phyloP scores from a whole-genome alignment of 2,888 invertebrate species.

The Deroplatys truncata region DNA sequence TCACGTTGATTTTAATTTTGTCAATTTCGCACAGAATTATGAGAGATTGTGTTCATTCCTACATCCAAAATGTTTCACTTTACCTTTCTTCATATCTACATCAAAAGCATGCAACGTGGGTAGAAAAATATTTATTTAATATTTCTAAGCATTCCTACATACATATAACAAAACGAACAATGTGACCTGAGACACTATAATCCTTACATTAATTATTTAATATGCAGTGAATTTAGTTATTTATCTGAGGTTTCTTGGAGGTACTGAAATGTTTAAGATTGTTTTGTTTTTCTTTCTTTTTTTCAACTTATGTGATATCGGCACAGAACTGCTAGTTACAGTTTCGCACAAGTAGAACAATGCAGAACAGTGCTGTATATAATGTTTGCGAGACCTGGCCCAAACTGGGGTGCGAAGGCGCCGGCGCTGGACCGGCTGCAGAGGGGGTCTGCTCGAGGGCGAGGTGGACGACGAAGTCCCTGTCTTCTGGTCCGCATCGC shows the following conservation, averaged over 20 bases:
- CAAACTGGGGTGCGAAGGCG: constrained; percentile 77
- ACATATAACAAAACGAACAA: too few species aligned
- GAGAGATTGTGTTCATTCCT: too few species aligned
- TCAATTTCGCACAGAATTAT: too few species aligned
- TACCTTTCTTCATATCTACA: too few species aligned
- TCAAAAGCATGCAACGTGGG: too few species aligned
- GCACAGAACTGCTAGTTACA: background rate
- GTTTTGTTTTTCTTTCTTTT: background rate
- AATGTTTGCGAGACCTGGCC: constrained; percentile 57
- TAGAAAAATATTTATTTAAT: too few species aligned
- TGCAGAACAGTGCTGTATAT: background rate
- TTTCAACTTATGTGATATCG: background rate
- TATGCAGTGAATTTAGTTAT: background rate
- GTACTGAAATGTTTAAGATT: background rate
- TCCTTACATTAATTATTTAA: too few species aligned
- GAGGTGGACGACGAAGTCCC: constrained; percentile 47
- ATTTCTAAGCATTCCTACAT: too few species aligned
- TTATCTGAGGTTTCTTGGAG: background rate
- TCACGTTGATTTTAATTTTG: too few species aligned
- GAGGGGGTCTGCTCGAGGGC: constrained; percentile 46
- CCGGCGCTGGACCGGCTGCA: constrained; percentile 62
- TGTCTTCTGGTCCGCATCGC: constrained; percentile 44
- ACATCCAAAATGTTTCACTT: too few species aligned
- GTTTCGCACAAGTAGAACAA: background rate
- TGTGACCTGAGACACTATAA: too few species aligned